phyloP scores from a whole-genome alignment of 92 coral and sea anemone genomes.

The Siderastrea siderea region DNA sequence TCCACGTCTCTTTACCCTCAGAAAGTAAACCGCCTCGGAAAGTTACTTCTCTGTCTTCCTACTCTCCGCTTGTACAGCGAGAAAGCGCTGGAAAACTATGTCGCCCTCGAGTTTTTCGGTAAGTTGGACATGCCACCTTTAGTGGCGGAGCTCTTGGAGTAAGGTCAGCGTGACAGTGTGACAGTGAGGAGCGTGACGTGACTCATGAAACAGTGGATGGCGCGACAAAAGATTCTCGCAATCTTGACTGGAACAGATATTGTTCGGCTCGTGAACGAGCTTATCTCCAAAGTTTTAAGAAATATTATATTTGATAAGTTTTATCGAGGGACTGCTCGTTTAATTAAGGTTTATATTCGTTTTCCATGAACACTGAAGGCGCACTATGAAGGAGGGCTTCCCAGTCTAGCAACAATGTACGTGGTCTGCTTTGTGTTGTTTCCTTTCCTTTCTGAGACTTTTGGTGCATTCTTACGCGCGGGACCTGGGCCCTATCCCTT shows the following conservation, averaged over 20 bases:
- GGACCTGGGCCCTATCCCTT: background rate
- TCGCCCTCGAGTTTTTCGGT: conserved; percentile 95
- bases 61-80: conserved; percentile 93
- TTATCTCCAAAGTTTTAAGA: conserved; percentile 6
- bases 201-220: background rate
- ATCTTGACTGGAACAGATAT: conserved; percentile 10
- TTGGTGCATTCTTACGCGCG: too few species aligned
- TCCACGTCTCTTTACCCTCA: conserved; percentile 69
- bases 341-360: background rate
- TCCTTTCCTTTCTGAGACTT: too few species aligned
- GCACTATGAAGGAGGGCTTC: background rate
- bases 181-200: conserved; percentile 18
- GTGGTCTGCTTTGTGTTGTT: background rate
- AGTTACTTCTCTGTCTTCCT: conserved; percentile 92
- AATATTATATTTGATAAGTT: background rate
- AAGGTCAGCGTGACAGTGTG: conserved; percentile 15
- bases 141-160: conserved; percentile 92
- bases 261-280: background rate
- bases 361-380: background rate
- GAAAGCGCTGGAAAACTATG: conserved; percentile 94
- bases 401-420: background rate
- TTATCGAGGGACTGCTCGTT: conserved; percentile 6
- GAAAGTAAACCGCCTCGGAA: conserved; percentile 89
- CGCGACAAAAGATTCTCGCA: conserved; percentile 17
- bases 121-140: conserved; percentile 98